Evolutionary conservation across 2,888 invertebrate genomes (phyloP).

Genomic region (Luperina testacea): DNA sequence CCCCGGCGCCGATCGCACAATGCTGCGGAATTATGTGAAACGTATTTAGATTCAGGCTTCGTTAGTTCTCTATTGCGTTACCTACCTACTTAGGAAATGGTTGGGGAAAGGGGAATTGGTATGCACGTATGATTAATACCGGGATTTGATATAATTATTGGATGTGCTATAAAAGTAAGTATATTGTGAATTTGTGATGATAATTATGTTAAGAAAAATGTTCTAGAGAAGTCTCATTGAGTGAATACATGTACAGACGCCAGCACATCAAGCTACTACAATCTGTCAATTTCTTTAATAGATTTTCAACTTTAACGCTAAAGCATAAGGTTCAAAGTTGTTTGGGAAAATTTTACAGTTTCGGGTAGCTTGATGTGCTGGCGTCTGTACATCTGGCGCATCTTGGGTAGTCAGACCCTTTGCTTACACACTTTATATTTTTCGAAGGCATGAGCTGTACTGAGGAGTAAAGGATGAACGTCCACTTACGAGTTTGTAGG

Average conservation of each 20-base stretch:
- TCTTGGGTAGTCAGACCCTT: background rate
- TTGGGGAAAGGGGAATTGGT: slow-evolving; percentile 16
- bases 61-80: slow-evolving; percentile 60
- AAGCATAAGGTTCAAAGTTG: too few species aligned
- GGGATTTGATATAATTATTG: slow-evolving; percentile 3
- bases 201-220: background rate
- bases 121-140: slow-evolving; percentile 3
- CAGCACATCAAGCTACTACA: too few species aligned
- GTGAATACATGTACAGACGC: background rate
- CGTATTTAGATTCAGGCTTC: slow-evolving; percentile 66
- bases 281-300: too few species aligned
- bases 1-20: slow-evolving; percentile 68
- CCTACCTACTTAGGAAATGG: slow-evolving; percentile 32
- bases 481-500: too few species aligned
- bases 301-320: too few species aligned
- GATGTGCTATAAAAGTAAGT: background rate
- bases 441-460: background rate
- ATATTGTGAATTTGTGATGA: too few species aligned
- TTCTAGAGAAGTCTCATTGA: background rate
- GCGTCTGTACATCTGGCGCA: background rate
- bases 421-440: background rate
- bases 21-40: slow-evolving; percentile 73
- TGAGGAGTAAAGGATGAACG: too few species aligned
- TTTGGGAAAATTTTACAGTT: too few species aligned
- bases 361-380: too few species aligned